phyloP scores from a whole-genome alignment of 2,888 invertebrate genomes.

The Tenthredo mesomela region DNA sequence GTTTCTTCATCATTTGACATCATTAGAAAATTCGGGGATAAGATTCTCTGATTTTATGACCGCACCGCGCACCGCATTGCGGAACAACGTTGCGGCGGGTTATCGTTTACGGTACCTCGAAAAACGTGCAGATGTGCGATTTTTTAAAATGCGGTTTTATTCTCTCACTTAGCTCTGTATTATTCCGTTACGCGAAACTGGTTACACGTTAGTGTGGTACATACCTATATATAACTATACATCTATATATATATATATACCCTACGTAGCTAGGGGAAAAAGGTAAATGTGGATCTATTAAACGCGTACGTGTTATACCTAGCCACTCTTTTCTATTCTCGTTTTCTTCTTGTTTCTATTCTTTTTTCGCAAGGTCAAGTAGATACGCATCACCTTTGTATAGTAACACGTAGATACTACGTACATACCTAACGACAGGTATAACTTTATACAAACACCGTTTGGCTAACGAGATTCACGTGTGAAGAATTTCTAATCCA shows the following conservation, averaged over 20 bases:
- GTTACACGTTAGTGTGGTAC: constrained; percentile 11
- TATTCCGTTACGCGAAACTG: constrained; percentile 47
- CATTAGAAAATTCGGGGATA: not conserved
- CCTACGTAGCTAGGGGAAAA: not conserved
- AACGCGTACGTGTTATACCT: not conserved
- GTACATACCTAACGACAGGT: not conserved
- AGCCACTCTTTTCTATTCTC: not conserved
- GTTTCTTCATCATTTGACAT: not conserved
- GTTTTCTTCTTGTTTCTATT: not conserved
- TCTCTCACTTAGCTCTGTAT: constrained; percentile 14
- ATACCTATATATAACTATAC: not conserved
- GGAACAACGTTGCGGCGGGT: not conserved
- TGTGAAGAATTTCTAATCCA: not conserved
- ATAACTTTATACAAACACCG: not conserved
- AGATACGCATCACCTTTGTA: constrained; percentile 23
- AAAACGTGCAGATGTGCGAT: constrained; percentile 27
- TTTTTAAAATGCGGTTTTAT: constrained; percentile 17
- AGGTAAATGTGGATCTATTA: constrained; percentile 44
- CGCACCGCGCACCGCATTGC: not conserved
- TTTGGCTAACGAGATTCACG: constrained; percentile 26
- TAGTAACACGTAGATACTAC: not conserved
- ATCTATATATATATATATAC: not conserved
- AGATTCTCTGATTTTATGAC: not conserved
- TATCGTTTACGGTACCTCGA: constrained; percentile 33
- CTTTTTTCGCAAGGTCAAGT: constrained; percentile 24